phyloP scores from a whole-genome alignment of 2,113 vertebrate genomes.

The Hippocampus zosterae region DNA sequence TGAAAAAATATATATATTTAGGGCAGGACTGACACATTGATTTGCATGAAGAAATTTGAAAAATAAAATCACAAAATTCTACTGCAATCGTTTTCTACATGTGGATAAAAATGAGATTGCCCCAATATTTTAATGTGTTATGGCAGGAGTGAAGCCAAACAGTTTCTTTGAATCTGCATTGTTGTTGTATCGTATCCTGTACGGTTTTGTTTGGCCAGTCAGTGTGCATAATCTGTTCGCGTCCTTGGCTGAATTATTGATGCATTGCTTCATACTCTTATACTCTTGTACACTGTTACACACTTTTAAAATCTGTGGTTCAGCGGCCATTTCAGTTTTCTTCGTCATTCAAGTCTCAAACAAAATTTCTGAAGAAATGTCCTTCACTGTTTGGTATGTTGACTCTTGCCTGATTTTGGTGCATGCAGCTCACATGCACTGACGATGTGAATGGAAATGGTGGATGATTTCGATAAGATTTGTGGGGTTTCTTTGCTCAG shows the following conservation, averaged over 20 bases:
- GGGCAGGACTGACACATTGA: background rate
- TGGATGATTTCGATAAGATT: background rate
- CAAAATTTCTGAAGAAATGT: background rate
- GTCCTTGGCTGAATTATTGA: background rate
- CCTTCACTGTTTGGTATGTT: background rate
- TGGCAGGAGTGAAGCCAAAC: background rate
- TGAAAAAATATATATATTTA: background rate
- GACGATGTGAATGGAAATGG: background rate
- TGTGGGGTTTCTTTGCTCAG: background rate
- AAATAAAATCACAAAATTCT: too few relatives aligned
- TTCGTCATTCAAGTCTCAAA: background rate
- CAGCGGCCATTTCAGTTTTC: background rate
- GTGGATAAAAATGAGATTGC: background rate
- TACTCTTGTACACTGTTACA: background rate
- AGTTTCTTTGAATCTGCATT: background rate
- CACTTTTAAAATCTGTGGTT: background rate
- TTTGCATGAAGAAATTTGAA: background rate
- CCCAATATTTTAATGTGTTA: background rate
- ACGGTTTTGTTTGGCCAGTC: background rate
- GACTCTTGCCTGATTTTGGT: background rate
- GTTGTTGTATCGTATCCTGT: background rate
- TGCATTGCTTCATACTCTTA: background rate
- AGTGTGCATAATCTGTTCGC: background rate
- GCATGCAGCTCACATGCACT: background rate
- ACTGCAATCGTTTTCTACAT: background rate